phyloP scores from a whole-genome alignment of 2,888 invertebrate species.

The Parelbella ahira region DNA sequence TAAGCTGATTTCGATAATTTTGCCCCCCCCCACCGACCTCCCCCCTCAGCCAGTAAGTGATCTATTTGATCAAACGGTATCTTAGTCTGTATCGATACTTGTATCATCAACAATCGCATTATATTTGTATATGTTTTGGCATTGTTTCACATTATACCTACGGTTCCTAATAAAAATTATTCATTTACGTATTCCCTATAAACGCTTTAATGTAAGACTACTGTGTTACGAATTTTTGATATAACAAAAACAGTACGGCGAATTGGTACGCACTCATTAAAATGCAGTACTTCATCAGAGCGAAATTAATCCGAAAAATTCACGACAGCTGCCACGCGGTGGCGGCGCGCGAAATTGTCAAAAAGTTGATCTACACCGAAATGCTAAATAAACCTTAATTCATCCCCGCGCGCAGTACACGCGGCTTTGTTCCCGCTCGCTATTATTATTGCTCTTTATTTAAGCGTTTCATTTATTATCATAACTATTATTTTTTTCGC shows the following conservation, averaged over 20 bases:
- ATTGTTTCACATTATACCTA: too few species aligned
- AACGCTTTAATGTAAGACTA: too few species aligned
- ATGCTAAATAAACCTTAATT: constrained; percentile 70
- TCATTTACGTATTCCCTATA: constrained; percentile 8
- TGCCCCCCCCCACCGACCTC: too few species aligned
- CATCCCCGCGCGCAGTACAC: constrained; percentile 58
- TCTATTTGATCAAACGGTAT: too few species aligned
- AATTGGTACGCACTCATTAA: constrained; percentile 66
- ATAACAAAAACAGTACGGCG: too few species aligned
- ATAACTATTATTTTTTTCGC: constrained; percentile 76
- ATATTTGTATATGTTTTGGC: too few species aligned
- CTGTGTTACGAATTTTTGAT: too few species aligned
- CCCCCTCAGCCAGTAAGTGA: too few species aligned
- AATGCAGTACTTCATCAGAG: constrained; percentile 63
- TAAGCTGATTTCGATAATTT: too few species aligned
- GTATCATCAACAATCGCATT: too few species aligned
- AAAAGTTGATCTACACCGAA: constrained; percentile 60
- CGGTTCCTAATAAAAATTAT: constrained; percentile 12
- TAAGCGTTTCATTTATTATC: constrained; percentile 74
- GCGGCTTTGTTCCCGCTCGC: constrained; percentile 65
- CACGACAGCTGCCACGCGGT: constrained; percentile 61
- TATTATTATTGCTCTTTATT: constrained; percentile 74
- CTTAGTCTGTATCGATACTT: too few species aligned
- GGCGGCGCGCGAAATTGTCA: constrained; percentile 51
- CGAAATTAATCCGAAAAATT: constrained; percentile 62